Percentiles rank a stretch among this genome's conserved stretches.
Evolutionary conservation across 2,113 vertebrate genomes (phyloP).

Genomic region (Calyptomena viridis): DNA sequence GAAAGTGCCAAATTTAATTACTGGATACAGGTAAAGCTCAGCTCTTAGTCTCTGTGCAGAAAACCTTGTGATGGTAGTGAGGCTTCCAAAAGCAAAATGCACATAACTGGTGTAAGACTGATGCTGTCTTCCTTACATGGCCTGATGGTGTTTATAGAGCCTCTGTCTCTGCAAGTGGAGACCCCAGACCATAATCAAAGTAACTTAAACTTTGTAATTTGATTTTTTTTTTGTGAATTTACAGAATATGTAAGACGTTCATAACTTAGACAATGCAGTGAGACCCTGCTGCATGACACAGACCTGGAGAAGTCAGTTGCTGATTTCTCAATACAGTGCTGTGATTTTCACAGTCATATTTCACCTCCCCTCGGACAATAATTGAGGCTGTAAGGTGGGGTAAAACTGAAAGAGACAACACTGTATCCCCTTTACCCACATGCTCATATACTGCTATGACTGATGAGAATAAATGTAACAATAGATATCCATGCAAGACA

Average conservation of each 20-base stretch:
- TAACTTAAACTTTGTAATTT: background rate
- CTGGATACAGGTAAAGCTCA: background rate
- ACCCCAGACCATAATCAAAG: background rate
- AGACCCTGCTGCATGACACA: background rate
- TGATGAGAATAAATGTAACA: background rate
- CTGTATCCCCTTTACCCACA: background rate
- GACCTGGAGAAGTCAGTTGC: background rate
- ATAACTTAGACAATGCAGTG: background rate
- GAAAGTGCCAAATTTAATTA: background rate
- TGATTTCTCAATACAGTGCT: background rate
- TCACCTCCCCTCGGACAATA: background rate
- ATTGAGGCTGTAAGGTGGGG: accelerated
- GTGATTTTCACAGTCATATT: background rate
- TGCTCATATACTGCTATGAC: background rate
- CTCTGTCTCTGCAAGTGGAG: background rate
- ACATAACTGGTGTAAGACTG: background rate
- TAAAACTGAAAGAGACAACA: background rate
- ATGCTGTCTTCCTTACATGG: background rate
- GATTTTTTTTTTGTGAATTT: background rate
- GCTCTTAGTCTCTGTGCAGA: accelerated
- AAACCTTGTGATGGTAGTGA: background rate
- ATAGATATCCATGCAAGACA: background rate
- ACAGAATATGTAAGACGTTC: background rate
- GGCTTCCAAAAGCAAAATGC: background rate
- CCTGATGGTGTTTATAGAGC: background rate